Percentiles rank a stretch among this genome's conserved stretches.
Conservation (phyloP, 2,797 vertebrate genomes). For the Fratercula arctica region DNA sequence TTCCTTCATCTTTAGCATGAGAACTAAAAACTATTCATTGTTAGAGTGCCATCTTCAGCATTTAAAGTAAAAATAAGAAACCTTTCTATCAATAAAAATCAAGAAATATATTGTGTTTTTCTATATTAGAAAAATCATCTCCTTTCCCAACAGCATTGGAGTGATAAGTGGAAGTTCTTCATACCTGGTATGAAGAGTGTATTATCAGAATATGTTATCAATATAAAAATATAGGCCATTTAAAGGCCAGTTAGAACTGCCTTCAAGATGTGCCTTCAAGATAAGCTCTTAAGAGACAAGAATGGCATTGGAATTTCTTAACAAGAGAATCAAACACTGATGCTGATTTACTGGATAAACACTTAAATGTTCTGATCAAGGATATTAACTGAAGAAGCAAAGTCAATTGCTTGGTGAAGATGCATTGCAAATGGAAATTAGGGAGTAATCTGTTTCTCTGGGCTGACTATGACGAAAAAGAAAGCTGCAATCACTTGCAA, state of each 20-base stretch:
- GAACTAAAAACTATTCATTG: neutral
- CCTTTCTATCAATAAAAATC: neutral
- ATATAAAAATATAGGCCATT: neutral
- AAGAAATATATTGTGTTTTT: neutral
- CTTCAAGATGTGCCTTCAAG: neutral
- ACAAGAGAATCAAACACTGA: neutral
- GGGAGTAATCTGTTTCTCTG: neutral
- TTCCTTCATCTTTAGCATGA: neutral
- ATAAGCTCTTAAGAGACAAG: neutral
- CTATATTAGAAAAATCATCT: neutral
- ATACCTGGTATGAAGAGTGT: neutral
- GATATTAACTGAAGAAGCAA: neutral
- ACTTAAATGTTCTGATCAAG: neutral
- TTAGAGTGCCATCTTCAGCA: slow-evolving; percentile 37
- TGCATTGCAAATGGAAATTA: neutral
- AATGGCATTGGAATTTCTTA: neutral
- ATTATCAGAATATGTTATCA: neutral
- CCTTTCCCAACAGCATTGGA: neutral
- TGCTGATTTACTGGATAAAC: neutral
- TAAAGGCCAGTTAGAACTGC: neutral
- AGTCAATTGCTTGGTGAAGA: neutral
- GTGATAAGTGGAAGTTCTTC: neutral
- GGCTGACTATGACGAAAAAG: neutral
- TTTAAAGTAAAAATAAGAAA: neutral
- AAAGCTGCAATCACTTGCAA: neutral